Percentiles rank a stretch among this genome's conserved stretches.
Evolutionary conservation across 2,797 vertebrate species (phyloP).

Genomic region (Enteromius radiatus): DNA sequence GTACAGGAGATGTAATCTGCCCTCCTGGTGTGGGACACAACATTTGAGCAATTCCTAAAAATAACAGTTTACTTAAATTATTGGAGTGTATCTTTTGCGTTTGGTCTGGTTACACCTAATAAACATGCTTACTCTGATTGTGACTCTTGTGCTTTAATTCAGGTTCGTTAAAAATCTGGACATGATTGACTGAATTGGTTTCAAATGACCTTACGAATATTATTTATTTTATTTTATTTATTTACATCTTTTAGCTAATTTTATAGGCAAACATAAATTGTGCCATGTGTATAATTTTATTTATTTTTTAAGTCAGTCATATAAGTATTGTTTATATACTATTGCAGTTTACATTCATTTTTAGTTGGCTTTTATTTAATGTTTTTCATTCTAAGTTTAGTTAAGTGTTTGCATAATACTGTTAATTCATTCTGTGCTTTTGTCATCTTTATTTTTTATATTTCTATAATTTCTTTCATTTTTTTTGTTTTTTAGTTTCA

Average conservation of each 20-base stretch:
- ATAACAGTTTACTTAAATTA: slow-evolving; percentile 65
- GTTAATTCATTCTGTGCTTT: neutral
- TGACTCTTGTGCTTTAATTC: neutral
- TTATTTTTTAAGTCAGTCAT: neutral
- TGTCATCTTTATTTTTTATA: neutral
- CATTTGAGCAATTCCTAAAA: slow-evolving; percentile 62
- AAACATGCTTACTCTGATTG: slow-evolving; percentile 56
- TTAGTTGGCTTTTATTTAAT: neutral
- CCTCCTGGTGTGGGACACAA: slow-evolving; percentile 64
- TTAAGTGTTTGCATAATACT: neutral
- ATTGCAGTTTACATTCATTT: neutral
- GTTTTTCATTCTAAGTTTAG: neutral
- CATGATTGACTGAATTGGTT: neutral
- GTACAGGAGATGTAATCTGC: slow-evolving; percentile 41
- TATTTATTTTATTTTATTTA: no score
- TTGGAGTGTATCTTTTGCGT: slow-evolving; percentile 64
- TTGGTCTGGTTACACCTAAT: slow-evolving; percentile 59
- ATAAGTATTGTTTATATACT: neutral
- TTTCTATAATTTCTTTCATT: neutral
- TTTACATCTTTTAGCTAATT: neutral
- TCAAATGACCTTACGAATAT: neutral
- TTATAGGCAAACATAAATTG: neutral
- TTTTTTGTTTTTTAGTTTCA: neutral
- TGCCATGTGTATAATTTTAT: neutral
- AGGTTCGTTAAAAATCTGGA: neutral